Evolutionary conservation across 1,140 invertebrate genomes (phyloP), one percentile per base, ranked within the genome.

Genomic region (Drosophila kikkawai): DNA sequence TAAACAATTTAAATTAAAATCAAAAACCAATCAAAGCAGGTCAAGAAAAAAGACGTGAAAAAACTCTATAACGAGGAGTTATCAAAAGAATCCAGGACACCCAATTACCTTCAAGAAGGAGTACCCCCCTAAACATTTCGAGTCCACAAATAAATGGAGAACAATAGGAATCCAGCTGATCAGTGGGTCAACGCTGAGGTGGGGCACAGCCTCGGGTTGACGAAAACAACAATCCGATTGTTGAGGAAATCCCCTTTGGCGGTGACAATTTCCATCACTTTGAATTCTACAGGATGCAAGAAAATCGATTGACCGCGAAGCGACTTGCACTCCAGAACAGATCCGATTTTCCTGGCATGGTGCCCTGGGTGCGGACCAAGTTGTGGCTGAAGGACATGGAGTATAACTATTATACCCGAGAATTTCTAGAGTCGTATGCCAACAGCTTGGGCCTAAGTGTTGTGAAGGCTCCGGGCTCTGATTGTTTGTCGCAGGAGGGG

Each of bases 121-220:
- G 17, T 19, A 22, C 11, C 0, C 44, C 5, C 26, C 22, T 19
- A 3, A 22, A 22, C 11, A 22, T 22, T 45, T 45, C 12, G 1
- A 22, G 44, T 45, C 12, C 19, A 47, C 44, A 22, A 47, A 47
- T 22, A 22, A 22, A 47, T 47, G 44, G 44, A 22, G 44, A 2
- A 1, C 13, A 3, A 7, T 1, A 15, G 12, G 44, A 2, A 7
- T 1, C 2, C 6, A 19, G 2, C 5, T 6, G 11, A 45, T 45
- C 11, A 3, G 17, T 0, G 22, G 17, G 2, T 1, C 17, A 3
- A 5, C 3, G 8, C 7, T 7, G 5, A 0, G 6, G 6, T 7
- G 13, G 9, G 13, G 37, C 0, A 17, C 7, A 34, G 8, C 34
- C 8, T 36, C 4, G 0, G 17, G 5, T 13, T 9, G 17, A 22